Conservation (phyloP, 2,113 vertebrate genomes). For the Gallinago undulata region DNA sequence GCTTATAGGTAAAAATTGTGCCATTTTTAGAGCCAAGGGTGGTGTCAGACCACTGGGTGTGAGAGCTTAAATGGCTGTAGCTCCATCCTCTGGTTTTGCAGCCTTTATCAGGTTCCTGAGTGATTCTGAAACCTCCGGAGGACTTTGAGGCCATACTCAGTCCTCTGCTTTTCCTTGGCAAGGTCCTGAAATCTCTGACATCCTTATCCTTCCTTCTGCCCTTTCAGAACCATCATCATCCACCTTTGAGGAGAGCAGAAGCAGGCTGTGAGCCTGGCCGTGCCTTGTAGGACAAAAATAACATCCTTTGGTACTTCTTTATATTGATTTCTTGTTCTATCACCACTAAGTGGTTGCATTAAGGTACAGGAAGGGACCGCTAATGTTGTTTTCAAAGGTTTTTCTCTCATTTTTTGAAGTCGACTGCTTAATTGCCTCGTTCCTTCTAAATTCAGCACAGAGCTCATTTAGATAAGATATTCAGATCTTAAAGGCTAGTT, state of each 20-base stretch:
- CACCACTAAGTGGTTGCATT: neutral
- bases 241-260: neutral
- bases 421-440: neutral
- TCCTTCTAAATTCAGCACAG: neutral
- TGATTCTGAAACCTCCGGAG: neutral
- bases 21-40: neutral
- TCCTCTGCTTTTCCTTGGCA: neutral
- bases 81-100: neutral
- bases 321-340: slow-evolving; percentile 48
- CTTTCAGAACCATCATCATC: neutral
- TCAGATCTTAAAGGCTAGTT: neutral
- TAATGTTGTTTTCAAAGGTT: slow-evolving; percentile 28
- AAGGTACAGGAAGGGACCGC: neutral
- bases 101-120: neutral
- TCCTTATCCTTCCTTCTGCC: neutral
- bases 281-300: slow-evolving; percentile 30
- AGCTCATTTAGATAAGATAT: neutral
- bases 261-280: neutral
- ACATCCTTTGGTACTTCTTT: neutral
- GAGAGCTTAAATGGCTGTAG: neutral
- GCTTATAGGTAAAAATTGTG: neutral
- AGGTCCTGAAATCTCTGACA: neutral
- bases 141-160: rapidly evolving
- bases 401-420: neutral
- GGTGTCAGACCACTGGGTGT: neutral